phyloP scores from a whole-genome alignment of 2,113 vertebrate genomes.

The Tupaia chinensis region DNA sequence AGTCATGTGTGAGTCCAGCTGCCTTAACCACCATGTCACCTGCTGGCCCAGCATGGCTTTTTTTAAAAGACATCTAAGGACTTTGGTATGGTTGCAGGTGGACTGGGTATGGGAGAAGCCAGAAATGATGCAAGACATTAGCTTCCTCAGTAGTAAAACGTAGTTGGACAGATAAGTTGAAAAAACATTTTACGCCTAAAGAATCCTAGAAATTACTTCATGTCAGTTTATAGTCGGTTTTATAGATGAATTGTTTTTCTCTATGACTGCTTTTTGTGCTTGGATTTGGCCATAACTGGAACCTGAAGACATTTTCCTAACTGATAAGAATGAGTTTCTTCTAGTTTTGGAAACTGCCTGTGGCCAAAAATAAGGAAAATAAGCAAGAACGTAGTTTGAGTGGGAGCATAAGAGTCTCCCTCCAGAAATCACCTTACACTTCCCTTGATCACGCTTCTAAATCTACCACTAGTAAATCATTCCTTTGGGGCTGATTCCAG shows the following conservation, averaged over 20 bases:
- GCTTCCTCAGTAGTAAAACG: neutral
- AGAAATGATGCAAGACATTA: neutral
- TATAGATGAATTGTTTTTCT: neutral
- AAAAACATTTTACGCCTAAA: neutral
- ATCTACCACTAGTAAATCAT: neutral
- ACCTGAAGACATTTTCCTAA: slow-evolving; percentile 49
- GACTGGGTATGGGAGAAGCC: neutral
- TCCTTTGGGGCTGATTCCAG: neutral
- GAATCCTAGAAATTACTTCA: neutral
- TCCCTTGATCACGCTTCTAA: neutral
- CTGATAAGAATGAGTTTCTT: slow-evolving; percentile 33
- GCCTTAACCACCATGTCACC: too few relatives aligned
- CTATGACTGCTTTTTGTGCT: neutral
- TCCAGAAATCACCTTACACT: neutral
- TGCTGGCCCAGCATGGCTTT: too few relatives aligned
- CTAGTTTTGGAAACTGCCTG: neutral
- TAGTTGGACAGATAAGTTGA: neutral
- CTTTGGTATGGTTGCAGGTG: neutral
- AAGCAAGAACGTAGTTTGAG: neutral
- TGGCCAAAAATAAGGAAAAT: slow-evolving; percentile 33
- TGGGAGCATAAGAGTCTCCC: neutral
- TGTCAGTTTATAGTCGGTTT: neutral
- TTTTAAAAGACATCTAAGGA: neutral
- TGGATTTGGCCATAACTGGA: neutral
- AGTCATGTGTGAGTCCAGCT: too few relatives aligned